phyloP scores from a whole-genome alignment of 2,888 invertebrate genomes.

The Brenthis hecate region DNA sequence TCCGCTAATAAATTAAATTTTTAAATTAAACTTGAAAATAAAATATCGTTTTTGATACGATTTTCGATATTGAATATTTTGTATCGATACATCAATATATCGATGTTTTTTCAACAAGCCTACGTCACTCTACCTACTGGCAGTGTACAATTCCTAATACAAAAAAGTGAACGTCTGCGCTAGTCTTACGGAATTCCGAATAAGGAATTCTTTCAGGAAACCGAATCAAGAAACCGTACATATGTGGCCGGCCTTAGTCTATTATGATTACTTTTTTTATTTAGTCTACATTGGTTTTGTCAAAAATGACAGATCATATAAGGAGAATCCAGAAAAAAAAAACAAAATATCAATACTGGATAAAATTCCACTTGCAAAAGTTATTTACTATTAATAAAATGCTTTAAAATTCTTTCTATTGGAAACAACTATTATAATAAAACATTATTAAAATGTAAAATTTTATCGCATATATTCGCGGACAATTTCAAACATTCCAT shows the following conservation, averaged over 20 bases:
- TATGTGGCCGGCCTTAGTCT: not conserved
- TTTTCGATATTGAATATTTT: too few relatives aligned
- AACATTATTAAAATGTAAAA: conserved; percentile 22
- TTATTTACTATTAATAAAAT: not conserved
- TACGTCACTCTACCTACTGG: too few relatives aligned
- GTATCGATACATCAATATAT: too few relatives aligned
- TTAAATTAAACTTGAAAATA: too few relatives aligned
- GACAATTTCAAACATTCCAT: conserved; percentile 23
- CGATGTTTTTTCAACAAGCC: too few relatives aligned
- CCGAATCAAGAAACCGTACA: too few relatives aligned
- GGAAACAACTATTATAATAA: not conserved
- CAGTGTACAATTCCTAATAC: too few relatives aligned
- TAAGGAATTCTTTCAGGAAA: too few relatives aligned
- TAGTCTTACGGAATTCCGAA: too few relatives aligned
- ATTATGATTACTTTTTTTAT: not conserved
- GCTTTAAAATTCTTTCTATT: not conserved
- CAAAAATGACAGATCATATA: conserved; percentile 14
- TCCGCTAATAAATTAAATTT: too few relatives aligned
- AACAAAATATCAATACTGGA: conserved; percentile 29
- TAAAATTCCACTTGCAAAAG: not conserved
- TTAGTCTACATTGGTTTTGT: conserved; percentile 5
- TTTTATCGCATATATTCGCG: conserved; percentile 6
- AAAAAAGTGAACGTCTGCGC: too few relatives aligned
- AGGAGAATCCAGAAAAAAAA: conserved; percentile 20
- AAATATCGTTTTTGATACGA: too few relatives aligned